phyloP scores from a whole-genome alignment of 2,113 vertebrate genomes.

The Dolichotis patagonum region DNA sequence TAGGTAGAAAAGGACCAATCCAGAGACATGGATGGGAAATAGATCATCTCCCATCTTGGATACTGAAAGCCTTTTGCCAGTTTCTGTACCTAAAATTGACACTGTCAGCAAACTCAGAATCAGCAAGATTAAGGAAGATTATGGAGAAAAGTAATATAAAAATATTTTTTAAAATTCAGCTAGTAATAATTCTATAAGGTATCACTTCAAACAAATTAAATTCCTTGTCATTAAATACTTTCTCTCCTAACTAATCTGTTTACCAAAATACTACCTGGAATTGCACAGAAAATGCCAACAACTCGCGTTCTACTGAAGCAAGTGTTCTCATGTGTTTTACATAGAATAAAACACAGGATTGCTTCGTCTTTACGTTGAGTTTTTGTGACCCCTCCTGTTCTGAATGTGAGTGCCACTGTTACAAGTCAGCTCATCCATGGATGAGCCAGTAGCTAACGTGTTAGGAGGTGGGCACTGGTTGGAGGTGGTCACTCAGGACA shows the following conservation, averaged over 20 bases:
- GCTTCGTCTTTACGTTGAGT: background rate
- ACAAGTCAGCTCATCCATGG: background rate
- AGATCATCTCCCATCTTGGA: background rate
- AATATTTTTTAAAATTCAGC: background rate
- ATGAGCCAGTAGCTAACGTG: background rate
- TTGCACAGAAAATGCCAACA: background rate
- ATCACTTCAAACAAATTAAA: background rate
- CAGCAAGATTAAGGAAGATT: background rate
- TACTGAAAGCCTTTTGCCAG: background rate
- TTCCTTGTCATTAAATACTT: background rate
- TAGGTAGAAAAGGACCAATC: too few relatives aligned
- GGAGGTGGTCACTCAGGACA: background rate
- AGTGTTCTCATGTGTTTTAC: background rate
- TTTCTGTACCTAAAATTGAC: background rate
- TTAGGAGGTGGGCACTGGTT: background rate
- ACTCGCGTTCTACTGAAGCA: background rate
- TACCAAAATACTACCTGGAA: background rate
- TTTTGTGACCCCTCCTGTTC: background rate
- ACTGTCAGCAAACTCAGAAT: background rate
- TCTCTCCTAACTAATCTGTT: background rate
- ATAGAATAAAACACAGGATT: background rate
- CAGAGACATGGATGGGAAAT: fast-evolving
- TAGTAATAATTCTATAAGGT: background rate
- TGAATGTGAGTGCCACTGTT: background rate
- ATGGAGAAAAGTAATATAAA: background rate